A percentile compares a stretch with the other conserved stretches of the same genome.
Evolutionary conservation across 2,888 invertebrate species (phyloP).

Genomic region (Chelonus formosanus): DNA sequence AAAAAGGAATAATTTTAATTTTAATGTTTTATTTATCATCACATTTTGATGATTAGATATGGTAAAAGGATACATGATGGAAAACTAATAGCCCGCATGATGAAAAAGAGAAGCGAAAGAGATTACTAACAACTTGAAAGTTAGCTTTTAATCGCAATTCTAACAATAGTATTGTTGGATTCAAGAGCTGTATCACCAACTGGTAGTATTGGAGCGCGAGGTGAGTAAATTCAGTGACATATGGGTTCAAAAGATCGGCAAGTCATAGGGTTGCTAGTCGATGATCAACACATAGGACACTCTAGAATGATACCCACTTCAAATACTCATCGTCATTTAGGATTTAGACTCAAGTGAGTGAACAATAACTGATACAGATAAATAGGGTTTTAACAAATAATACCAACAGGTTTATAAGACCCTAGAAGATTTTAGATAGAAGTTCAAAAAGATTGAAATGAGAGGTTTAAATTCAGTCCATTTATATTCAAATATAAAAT

Average conservation of each 20-base stretch:
- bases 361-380: too few relatives aligned
- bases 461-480: too few relatives aligned
- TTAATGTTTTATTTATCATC: constrained; percentile 6
- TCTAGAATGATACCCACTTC: constrained; percentile 42
- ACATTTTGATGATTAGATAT: background rate
- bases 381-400: too few relatives aligned
- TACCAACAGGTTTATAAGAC: too few relatives aligned
- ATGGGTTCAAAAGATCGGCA: constrained; percentile 23
- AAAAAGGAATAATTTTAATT: background rate
- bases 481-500: too few relatives aligned
- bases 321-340: constrained; percentile 42
- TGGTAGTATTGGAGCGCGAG: constrained; percentile 4
- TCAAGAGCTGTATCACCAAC: constrained; percentile 1
- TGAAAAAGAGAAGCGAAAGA: background rate
- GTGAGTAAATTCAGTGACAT: constrained; percentile 11
- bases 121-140: background rate
- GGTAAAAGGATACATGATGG: constrained; percentile 7
- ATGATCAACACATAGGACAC: constrained; percentile 32
- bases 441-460: too few relatives aligned
- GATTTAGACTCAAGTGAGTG: constrained; percentile 1
- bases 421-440: too few relatives aligned
- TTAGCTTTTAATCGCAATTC: constrained; percentile 6
- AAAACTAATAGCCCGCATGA: constrained; percentile 27
- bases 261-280: background rate
- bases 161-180: constrained; percentile 3